These are phyloP conservation scores for Lacanobia wlatinum DNA, from an alignment of 2,888 invertebrate species.

Conservation along the genomic window DNA sequence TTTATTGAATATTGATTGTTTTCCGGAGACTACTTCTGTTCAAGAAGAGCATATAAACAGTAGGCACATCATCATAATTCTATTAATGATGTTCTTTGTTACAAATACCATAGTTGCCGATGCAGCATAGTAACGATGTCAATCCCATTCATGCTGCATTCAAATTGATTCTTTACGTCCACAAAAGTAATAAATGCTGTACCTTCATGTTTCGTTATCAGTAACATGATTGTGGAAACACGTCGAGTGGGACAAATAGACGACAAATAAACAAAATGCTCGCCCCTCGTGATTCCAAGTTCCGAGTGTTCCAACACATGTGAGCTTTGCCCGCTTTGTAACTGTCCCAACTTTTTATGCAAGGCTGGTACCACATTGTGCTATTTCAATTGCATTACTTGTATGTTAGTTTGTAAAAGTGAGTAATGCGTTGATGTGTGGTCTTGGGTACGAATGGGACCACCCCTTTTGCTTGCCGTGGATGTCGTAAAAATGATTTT, in stretches of 20 bases:
- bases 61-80: neutral
- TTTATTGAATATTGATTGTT: slow-evolving; percentile 33
- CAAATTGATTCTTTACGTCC: slow-evolving; percentile 32
- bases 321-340: slow-evolving; percentile 67
- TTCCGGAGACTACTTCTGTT: slow-evolving; percentile 7
- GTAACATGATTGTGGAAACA: slow-evolving; percentile 45
- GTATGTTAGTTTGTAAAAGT: slow-evolving; percentile 33
- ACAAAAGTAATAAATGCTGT: slow-evolving; percentile 32
- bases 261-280: slow-evolving; percentile 65
- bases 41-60: neutral
- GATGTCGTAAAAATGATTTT: slow-evolving; percentile 16
- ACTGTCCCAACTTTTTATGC: slow-evolving; percentile 70
- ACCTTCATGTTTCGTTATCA: slow-evolving; percentile 52
- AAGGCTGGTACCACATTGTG: slow-evolving; percentile 52
- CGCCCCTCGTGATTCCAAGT: slow-evolving; percentile 45
- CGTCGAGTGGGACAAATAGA: slow-evolving; percentile 61
- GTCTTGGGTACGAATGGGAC: slow-evolving; percentile 27
- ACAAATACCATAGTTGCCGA: neutral
- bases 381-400: slow-evolving; percentile 56
- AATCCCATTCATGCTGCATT: slow-evolving; percentile 9
- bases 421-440: slow-evolving; percentile 51
- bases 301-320: slow-evolving; percentile 63
- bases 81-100: slow-evolving; percentile 1
- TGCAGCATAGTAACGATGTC: slow-evolving; percentile 2
- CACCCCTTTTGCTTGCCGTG: slow-evolving; percentile 29